Percentiles rank a stretch among this genome's conserved stretches.
These are phyloP conservation scores for Halocynthia aurantium DNA, from an alignment of 23 tunicate genomes.

Conservation along the genomic window DNA sequence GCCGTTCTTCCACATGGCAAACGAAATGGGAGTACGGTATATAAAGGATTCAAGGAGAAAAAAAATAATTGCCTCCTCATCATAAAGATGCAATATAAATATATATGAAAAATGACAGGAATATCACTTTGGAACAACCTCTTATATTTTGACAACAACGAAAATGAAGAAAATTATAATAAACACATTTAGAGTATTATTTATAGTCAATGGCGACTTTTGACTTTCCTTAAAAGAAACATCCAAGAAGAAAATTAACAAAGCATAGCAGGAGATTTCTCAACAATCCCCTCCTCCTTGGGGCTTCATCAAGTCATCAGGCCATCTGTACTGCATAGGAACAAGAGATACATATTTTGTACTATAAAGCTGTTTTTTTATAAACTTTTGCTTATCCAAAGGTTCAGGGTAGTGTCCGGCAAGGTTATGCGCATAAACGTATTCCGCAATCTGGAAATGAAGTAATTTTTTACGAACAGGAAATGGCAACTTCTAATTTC, in stretches of 20 bases:
- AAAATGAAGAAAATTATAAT: neutral
- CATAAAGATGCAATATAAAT: too few relatives aligned
- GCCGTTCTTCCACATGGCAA: too few relatives aligned
- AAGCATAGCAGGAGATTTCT: neutral
- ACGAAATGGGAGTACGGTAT: too few relatives aligned
- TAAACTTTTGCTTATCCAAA: conserved; percentile 19
- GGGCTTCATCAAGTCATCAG: conserved; percentile 24
- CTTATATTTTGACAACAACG: too few relatives aligned
- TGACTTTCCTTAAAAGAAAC: neutral
- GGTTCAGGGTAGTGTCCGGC: conserved; percentile 24
- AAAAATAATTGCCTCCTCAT: too few relatives aligned
- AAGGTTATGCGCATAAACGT: conserved; percentile 16
- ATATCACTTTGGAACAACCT: too few relatives aligned
- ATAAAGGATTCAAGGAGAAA: too few relatives aligned
- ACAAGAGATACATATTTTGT: conserved; percentile 20
- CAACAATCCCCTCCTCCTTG: conserved; percentile 19
- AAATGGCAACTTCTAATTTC: neutral
- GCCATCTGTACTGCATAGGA: conserved; percentile 18
- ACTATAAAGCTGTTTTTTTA: conserved; percentile 1
- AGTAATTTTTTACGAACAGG: neutral
- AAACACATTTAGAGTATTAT: neutral
- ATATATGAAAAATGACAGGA: too few relatives aligned
- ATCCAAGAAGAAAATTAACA: neutral
- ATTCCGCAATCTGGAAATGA: conserved; percentile 10
- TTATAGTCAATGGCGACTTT: neutral